A percentile compares a stretch with the other conserved stretches of the same genome.
Conservation (phyloP, 1,140 invertebrate species). For the Archivesica marissinica region DNA sequence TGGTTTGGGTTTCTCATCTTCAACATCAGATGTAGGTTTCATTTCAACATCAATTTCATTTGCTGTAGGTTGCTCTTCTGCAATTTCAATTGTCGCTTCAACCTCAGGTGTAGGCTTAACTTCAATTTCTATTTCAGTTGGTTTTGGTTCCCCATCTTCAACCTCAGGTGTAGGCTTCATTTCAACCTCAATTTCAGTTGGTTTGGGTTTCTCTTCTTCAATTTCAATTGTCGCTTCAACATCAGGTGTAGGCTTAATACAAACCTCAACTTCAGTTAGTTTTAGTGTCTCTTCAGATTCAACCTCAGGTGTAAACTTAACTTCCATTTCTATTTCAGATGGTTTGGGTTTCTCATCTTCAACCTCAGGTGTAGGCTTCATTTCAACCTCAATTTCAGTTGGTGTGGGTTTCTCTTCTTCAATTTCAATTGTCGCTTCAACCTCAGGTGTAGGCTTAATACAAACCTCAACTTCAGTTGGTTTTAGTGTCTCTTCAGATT, state of each 20-base stretch:
- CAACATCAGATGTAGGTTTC: background rate
- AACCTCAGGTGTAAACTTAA: background rate
- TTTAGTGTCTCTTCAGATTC: background rate
- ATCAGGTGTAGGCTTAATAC: too few species aligned
- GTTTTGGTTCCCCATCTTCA: background rate
- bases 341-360: constrained; percentile 3
- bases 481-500: constrained; percentile 10
- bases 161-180: constrained; percentile 10
- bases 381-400: constrained; percentile 21
- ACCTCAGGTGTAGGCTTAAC: background rate
- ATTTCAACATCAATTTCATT: constrained; percentile 24
- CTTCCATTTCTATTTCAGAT: constrained; percentile 12
- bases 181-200: too few species aligned
- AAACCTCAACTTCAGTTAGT: constrained; percentile 6
- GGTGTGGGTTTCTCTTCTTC: constrained; percentile 12
- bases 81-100: background rate
- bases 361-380: constrained; percentile 24
- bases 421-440: too few species aligned
- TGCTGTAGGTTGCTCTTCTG: constrained; percentile 17
- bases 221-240: too few species aligned
- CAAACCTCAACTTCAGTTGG: constrained; percentile 17
- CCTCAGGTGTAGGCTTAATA: background rate
- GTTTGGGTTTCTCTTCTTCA: too few species aligned
- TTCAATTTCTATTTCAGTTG: background rate
- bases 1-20: background rate